Conservation (phyloP, 2,113 vertebrate genomes). For the Trichomycterus rosablanca region DNA sequence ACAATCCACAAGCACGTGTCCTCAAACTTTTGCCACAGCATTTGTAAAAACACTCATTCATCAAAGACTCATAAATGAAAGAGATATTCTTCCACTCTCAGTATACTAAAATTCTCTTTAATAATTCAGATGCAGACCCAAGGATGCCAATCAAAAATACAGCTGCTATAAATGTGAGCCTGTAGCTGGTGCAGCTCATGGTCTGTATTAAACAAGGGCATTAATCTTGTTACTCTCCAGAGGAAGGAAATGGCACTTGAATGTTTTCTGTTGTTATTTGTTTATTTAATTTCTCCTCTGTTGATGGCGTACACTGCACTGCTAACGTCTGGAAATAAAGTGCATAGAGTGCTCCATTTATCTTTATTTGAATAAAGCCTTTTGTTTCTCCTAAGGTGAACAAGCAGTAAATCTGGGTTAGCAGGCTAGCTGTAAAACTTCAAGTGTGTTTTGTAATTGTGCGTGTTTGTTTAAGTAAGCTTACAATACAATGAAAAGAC, state of each 20-base stretch:
- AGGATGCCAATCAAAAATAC: constrained; percentile 76
- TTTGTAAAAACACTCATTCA: too few relatives aligned
- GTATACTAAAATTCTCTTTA: too few relatives aligned
- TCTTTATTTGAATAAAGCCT: constrained; percentile 62
- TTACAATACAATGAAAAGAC: too few relatives aligned
- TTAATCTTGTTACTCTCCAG: constrained; percentile 72
- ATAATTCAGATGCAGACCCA: too few relatives aligned
- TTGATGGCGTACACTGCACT: constrained; percentile 27
- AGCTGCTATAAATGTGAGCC: constrained; percentile 70
- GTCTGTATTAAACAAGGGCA: constrained; percentile 67
- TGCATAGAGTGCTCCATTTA: constrained; percentile 57
- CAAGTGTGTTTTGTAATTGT: neutral
- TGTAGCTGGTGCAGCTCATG: constrained; percentile 59
- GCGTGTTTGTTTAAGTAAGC: neutral
- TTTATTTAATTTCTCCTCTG: constrained; percentile 58
- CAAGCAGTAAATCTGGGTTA: constrained; percentile 38
- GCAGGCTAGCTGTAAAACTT: neutral
- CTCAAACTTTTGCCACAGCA: too few relatives aligned
- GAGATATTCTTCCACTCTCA: too few relatives aligned
- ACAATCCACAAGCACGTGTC: too few relatives aligned
- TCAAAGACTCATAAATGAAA: too few relatives aligned
- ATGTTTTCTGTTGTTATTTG: constrained; percentile 64
- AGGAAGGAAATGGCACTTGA: constrained; percentile 54
- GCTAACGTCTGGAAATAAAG: constrained; percentile 28
- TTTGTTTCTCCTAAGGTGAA: constrained; percentile 57